These are phyloP conservation scores for Myopa testacea DNA, from an alignment of 2,888 invertebrate species.

Conservation along the genomic window DNA sequence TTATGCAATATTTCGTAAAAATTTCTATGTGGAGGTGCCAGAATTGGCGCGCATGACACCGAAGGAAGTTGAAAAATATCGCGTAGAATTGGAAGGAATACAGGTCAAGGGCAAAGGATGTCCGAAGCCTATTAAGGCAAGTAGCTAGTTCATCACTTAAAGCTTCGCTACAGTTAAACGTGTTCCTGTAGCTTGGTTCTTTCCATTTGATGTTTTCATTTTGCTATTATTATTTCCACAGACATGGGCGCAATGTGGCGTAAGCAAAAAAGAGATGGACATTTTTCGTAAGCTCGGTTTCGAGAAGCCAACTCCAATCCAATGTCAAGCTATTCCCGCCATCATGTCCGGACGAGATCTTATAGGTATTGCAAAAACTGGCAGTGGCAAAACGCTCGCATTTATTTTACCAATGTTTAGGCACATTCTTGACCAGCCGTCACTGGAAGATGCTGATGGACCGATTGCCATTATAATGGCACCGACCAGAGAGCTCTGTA, in stretches of 20 bases:
- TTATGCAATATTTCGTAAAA: slow-evolving; percentile 91
- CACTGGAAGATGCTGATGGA: slow-evolving; percentile 96
- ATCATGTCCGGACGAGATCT: slow-evolving; percentile 97
- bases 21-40: slow-evolving; percentile 97
- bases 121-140: slow-evolving; percentile 88
- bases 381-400: slow-evolving; percentile 98
- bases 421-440: slow-evolving; percentile 94
- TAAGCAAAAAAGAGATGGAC: slow-evolving; percentile 94
- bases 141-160: slow-evolving; percentile 7
- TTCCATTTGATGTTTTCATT: slow-evolving; percentile 9
- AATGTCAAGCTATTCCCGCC: slow-evolving; percentile 96
- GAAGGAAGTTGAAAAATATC: slow-evolving; percentile 87
- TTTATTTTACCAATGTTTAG: slow-evolving; percentile 97
- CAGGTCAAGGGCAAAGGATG: slow-evolving; percentile 96
- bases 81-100: slow-evolving; percentile 93
- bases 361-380: slow-evolving; percentile 99
- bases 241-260: slow-evolving; percentile 98
- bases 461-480: slow-evolving; percentile 98
- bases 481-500: slow-evolving; percentile 96
- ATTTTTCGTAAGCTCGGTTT: slow-evolving; percentile 89
- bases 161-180: background rate
- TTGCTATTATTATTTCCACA: slow-evolving; percentile 43
- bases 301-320: slow-evolving; percentile 98
- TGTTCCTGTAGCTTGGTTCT: background rate
- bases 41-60: slow-evolving; percentile 93